A percentile compares a stretch with the other conserved stretches of the same genome.
Evolutionary conservation across 1,140 invertebrate genomes (phyloP).

Genomic region (Wasmannia auropunctata): DNA sequence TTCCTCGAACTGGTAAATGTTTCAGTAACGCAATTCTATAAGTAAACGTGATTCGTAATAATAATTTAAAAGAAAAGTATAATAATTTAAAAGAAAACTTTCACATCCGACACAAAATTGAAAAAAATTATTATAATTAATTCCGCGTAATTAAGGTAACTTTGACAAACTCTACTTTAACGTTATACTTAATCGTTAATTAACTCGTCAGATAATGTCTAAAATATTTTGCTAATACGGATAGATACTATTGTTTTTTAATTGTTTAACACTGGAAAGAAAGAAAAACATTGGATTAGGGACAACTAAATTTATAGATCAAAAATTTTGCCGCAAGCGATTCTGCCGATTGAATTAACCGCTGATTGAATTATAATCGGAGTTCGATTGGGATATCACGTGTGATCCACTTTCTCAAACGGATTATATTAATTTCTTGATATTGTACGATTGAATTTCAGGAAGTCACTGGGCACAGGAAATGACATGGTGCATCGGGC

Average conservation of each 20-base stretch:
- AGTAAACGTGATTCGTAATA: not conserved
- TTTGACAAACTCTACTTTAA: not conserved
- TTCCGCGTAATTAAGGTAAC: not conserved
- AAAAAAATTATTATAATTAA: too few relatives aligned
- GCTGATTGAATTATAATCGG: not conserved
- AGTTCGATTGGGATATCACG: not conserved
- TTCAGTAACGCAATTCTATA: not conserved
- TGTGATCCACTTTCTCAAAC: not conserved
- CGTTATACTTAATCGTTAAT: too few relatives aligned
- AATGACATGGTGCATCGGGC: constrained; percentile 94
- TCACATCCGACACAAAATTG: too few relatives aligned
- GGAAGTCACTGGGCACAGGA: constrained; percentile 96
- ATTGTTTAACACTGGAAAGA: not conserved
- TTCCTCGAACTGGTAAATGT: constrained; percentile 91
- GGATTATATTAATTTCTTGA: not conserved
- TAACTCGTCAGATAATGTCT: too few relatives aligned
- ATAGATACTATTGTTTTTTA: not conserved
- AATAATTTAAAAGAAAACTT: too few relatives aligned
- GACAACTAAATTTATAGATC: not conserved
- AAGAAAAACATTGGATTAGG: not conserved
- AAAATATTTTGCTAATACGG: not conserved
- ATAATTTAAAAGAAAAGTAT: too few relatives aligned
- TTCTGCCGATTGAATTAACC: not conserved
- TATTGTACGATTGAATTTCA: constrained; percentile 70
- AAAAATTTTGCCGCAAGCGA: not conserved